Conservation (phyloP, 2,113 vertebrate genomes). For the Propithecus coquereli region DNA sequence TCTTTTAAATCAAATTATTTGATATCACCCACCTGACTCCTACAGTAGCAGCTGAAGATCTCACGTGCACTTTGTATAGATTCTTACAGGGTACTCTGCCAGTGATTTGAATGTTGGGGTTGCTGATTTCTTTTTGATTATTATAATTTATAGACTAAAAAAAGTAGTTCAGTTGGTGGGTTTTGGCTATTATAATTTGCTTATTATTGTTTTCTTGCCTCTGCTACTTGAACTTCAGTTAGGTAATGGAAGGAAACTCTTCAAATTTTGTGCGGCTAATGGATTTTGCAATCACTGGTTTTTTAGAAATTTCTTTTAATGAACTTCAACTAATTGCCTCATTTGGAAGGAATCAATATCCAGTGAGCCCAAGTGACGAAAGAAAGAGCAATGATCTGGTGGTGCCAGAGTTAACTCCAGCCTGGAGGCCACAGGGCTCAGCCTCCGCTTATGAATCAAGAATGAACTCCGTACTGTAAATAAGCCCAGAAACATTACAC, state of each 20-base stretch:
- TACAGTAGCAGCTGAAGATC: background rate
- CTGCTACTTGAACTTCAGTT: background rate
- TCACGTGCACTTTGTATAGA: background rate
- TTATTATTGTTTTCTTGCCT: constrained; percentile 11
- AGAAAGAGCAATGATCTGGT: background rate
- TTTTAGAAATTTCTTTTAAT: constrained; percentile 49
- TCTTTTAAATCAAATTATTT: background rate
- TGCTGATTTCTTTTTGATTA: background rate
- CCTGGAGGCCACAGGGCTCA: background rate
- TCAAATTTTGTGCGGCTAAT: constrained; percentile 3
- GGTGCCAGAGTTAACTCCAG: background rate
- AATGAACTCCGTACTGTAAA: constrained; percentile 39
- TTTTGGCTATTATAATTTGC: background rate
- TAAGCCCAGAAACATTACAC: background rate
- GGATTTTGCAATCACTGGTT: constrained; percentile 47
- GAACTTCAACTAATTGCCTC: constrained; percentile 48
- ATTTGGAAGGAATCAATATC: constrained; percentile 16
- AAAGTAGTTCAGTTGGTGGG: background rate
- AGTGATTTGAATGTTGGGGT: background rate
- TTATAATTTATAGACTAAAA: background rate
- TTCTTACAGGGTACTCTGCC: background rate
- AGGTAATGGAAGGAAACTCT: background rate
- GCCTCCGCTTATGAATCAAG: constrained; percentile 30
- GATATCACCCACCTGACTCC: background rate
- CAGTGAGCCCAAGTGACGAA: background rate